Base-by-base conservation (phyloP, 1,140 invertebrate genomes). In the Cephus cinctus region DNA sequence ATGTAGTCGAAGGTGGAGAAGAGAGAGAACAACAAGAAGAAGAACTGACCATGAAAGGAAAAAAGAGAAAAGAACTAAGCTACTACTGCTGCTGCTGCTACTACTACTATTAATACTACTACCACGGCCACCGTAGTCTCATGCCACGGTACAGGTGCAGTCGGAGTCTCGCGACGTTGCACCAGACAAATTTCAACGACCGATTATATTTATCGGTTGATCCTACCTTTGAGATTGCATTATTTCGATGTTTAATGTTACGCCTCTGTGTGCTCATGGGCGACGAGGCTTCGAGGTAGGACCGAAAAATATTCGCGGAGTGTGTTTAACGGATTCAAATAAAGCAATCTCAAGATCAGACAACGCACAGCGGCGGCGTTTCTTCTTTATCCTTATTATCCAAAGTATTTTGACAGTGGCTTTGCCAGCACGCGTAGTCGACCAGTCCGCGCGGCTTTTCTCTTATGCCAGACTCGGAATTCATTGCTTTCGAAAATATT, bases 261-360 rank as follows among this genome's bases (percentile, higher is more conserved):
- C 49, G 50, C 32, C 47, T 12, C 40, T 22, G 32, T 41, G 31
- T 43, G 27, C 42, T 22, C 27, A 31, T 9, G 35, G 22, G n/a
- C 5, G 15, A 23, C 3, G 8, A 32, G 5, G 19, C 8, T 27
- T 16, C n/a, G 12, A n/a, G 21, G n/a, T 19, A 36, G 19, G 4
- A 21, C n/a, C 14, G 35, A 47, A 31, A 47, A 21, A 41, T 19
- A 4, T 3, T 18, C 41, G 36, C 31, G 45, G 43, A 52, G 21
- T 30, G n/a, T n/a, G 38, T 57, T 61, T 61, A 63, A 61, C 56
- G 55, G 52, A 58, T 58, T 65, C 54, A 63, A 67, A 63, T 65
- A 65, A 67, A 67, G 60, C 63, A 65, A 67, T 67, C 64, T 63
- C 54, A 14, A 42, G 64, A 67, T 67, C 64, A 53, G 56, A 54